These are phyloP conservation scores for Xenopus tropicalis DNA, from an alignment of 2,113 vertebrate species.

Conservation along the genomic window DNA sequence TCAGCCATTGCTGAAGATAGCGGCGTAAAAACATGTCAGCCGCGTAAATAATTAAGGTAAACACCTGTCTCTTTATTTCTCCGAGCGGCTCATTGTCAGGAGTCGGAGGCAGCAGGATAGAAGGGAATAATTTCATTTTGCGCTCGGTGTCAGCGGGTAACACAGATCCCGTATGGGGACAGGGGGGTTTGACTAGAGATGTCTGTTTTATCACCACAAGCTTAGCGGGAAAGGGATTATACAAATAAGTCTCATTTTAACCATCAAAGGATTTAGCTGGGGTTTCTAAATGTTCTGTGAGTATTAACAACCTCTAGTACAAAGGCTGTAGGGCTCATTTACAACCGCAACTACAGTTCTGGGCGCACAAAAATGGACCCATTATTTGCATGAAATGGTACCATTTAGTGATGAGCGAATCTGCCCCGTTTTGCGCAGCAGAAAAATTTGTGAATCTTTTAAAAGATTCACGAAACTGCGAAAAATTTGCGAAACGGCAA, in stretches of 20 bases:
- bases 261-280: background rate
- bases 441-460: no score
- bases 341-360: no score
- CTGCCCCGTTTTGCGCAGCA: no score
- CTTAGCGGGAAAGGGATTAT: background rate
- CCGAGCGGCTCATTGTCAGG: background rate
- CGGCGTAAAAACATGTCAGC: conserved; percentile 11
- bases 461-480: no score
- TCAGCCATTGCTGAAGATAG: conserved; percentile 4
- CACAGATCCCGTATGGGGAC: background rate
- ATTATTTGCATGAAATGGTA: no score
- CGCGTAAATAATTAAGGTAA: conserved; percentile 22
- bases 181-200: conserved; percentile 1
- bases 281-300: no score
- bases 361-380: no score
- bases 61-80: conserved; percentile 21
- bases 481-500: no score
- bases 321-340: no score
- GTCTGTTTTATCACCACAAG: background rate
- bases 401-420: no score
- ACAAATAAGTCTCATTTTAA: background rate
- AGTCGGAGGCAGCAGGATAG: background rate
- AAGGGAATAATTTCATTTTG: background rate
- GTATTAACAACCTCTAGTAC: no score
- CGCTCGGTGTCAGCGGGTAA: background rate